phyloP scores from a whole-genome alignment of 1,140 invertebrate species.

The Pogonomyrmex californicus region DNA sequence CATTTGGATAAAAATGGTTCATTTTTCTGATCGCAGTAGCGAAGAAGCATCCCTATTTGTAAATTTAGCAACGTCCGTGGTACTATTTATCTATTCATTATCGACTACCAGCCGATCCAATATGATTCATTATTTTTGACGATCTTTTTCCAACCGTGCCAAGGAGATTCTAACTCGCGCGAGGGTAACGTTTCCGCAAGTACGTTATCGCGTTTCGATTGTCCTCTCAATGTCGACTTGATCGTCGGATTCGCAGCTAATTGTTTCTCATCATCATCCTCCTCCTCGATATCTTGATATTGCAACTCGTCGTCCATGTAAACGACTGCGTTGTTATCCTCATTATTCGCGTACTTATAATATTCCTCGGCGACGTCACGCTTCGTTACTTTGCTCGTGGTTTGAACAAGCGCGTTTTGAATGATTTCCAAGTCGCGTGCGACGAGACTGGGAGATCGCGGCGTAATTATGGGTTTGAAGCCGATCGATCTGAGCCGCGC shows the following conservation, averaged over 20 bases:
- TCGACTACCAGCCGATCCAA: conserved; percentile 78
- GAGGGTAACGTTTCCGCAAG: conserved; percentile 49
- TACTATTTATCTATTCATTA: background rate
- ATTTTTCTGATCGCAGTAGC: conserved; percentile 22
- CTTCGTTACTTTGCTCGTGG: conserved; percentile 51
- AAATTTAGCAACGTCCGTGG: background rate
- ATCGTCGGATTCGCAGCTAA: conserved; percentile 6
- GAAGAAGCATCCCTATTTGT: conserved; percentile 3
- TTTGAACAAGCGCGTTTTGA: background rate
- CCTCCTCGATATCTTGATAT: conserved; percentile 83
- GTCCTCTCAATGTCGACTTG: background rate
- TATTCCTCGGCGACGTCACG: conserved; percentile 82
- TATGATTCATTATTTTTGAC: conserved; percentile 71
- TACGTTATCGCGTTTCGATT: conserved; percentile 5
- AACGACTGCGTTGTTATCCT: conserved; percentile 81
- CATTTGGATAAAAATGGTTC: conserved; percentile 18
- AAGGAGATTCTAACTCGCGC: conserved; percentile 74
- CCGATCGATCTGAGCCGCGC: conserved; percentile 83
- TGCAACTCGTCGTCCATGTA: conserved; percentile 84
- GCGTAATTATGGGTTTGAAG: conserved; percentile 81
- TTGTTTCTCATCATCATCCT: background rate
- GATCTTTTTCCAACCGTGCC: conserved; percentile 84
- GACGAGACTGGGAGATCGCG: background rate
- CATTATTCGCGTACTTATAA: conserved; percentile 82
- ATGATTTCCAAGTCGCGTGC: background rate